Conservation (phyloP, 1,140 invertebrate species). For the Atopsyche davidsoni region DNA sequence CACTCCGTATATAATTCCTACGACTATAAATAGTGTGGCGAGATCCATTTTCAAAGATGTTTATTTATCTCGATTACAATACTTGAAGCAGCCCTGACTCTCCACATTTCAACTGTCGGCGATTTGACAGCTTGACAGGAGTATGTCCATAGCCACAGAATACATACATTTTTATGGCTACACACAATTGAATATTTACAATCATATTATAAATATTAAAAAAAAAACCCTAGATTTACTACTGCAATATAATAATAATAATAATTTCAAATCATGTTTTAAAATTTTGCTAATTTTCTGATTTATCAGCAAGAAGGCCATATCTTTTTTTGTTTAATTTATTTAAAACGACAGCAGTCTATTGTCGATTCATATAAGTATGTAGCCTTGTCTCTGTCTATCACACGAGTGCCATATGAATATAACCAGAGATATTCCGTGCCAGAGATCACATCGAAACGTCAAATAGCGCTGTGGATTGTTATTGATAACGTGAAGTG, state of each 20-base stretch:
- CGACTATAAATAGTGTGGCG: conserved; percentile 22
- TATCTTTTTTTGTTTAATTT: no score
- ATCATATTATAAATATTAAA: not conserved
- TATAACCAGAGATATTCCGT: no score
- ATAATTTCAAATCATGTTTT: not conserved
- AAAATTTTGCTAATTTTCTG: not conserved
- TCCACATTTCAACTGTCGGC: not conserved
- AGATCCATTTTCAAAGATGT: conserved; percentile 23
- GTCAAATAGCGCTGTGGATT: no score
- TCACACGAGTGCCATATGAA: no score
- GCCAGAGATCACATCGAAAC: no score
- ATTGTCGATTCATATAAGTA: no score
- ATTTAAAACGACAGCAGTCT: no score
- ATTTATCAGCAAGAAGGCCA: not conserved
- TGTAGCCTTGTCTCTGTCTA: no score
- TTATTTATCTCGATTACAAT: not conserved
- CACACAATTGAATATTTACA: not conserved
- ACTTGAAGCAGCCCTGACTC: not conserved
- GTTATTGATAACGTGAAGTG: no score
- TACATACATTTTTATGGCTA: not conserved
- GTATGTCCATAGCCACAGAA: not conserved
- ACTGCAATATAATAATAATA: no score
- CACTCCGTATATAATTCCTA: conserved; percentile 24
- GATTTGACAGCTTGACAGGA: conserved; percentile 8
- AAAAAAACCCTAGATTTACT: no score